These are phyloP conservation scores for Caenorhabditis sp. DNA, from an alignment of 2,888 invertebrate species.

Conservation along the genomic window DNA sequence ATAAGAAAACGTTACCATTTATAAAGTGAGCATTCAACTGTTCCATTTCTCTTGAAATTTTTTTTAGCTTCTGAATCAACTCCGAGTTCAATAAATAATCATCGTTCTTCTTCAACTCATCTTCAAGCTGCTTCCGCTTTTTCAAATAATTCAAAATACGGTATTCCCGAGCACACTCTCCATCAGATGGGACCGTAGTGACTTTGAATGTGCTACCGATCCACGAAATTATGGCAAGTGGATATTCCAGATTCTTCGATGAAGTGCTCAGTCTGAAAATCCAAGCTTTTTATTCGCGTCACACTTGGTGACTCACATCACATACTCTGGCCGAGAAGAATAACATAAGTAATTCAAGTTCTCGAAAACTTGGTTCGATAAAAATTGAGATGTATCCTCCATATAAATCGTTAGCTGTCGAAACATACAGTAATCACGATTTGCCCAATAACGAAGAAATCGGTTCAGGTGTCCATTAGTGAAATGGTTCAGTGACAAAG, in stretches of 20 bases:
- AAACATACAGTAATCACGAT: slow-evolving; percentile 8
- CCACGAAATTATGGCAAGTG: slow-evolving; percentile 4
- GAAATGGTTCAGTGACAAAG: neutral
- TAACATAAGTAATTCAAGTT: neutral
- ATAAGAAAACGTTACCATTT: too few species aligned
- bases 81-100: too few species aligned
- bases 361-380: neutral
- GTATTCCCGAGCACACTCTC: neutral
- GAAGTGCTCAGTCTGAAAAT: slow-evolving; percentile 5
- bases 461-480: neutral
- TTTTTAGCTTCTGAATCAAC: too few species aligned
- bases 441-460: neutral
- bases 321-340: neutral
- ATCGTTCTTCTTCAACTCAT: neutral
- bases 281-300: neutral
- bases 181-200: neutral
- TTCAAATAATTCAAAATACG: neutral
- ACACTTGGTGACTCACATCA: neutral
- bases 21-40: too few species aligned
- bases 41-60: too few species aligned
- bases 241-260: neutral
- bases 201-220: slow-evolving; percentile 1
- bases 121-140: neutral
- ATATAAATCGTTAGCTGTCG: slow-evolving; percentile 10
- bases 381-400: neutral